These are phyloP conservation scores for Callopanchax toddi DNA, from an alignment of 2,113 vertebrate species.

Conservation along the genomic window DNA sequence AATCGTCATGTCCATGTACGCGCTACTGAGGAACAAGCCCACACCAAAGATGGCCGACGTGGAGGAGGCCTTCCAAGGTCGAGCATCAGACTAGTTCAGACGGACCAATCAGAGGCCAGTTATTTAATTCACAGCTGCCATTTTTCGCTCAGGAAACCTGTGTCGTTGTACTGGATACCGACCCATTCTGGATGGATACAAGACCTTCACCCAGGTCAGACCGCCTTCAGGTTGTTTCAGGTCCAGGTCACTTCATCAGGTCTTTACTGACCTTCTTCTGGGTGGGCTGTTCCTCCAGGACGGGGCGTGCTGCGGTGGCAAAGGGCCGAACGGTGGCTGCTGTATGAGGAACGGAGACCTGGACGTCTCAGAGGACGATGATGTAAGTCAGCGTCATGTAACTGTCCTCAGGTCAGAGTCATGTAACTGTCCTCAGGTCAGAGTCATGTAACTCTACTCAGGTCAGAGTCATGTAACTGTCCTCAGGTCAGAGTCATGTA, in stretches of 20 bases:
- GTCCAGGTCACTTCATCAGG: no score
- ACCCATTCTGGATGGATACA: constrained; percentile 92
- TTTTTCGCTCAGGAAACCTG: constrained; percentile 86
- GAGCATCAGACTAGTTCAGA: neutral
- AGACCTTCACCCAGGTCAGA: constrained; percentile 88
- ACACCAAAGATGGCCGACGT: constrained; percentile 85
- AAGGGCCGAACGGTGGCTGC: constrained; percentile 76
- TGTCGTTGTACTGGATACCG: constrained; percentile 97
- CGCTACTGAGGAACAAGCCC: constrained; percentile 86
- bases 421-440: no score
- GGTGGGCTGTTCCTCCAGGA: constrained; percentile 51
- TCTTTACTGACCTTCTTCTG: neutral
- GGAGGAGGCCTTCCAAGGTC: constrained; percentile 94
- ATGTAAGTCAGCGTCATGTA: constrained; percentile 13
- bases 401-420: no score
- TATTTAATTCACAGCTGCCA: no score
- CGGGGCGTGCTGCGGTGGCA: constrained; percentile 81
- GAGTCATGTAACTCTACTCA: no score
- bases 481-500: no score
- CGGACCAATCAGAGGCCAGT: no score
- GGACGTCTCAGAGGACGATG: constrained; percentile 16
- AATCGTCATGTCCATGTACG: constrained; percentile 97
- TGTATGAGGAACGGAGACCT: constrained; percentile 71
- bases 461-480: no score
- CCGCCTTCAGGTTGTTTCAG: no score